Conservation (phyloP, 1,140 invertebrate species). For the Pseudomyrmex gracilis region DNA sequence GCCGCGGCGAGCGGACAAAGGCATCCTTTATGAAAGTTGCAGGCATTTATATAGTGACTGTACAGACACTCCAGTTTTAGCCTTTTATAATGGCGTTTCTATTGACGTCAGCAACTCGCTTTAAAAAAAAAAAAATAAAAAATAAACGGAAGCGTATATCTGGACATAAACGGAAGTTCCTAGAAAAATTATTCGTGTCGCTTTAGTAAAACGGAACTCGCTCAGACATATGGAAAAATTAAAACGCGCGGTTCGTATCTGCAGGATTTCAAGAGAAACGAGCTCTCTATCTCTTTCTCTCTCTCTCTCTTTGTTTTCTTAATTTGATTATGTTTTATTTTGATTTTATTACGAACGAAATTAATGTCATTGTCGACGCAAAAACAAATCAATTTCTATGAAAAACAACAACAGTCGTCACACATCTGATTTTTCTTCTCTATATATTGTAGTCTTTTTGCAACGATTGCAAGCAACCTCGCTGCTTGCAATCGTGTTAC, state of each 20-base stretch:
- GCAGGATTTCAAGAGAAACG: not conserved
- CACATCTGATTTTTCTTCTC: not conserved
- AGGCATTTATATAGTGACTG: conserved; percentile 48
- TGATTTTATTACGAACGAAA: not conserved
- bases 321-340: not conserved
- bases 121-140: not conserved
- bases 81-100: conserved; percentile 26
- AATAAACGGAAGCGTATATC: not conserved
- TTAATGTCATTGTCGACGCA: not conserved
- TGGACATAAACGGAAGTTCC: conserved; percentile 9
- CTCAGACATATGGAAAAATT: not conserved
- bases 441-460: not conserved
- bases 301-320: not conserved
- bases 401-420: not conserved
- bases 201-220: conserved; percentile 12
- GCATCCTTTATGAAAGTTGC: conserved; percentile 36
- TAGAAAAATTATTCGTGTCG: conserved; percentile 18
- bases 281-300: no score
- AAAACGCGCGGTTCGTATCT: not conserved
- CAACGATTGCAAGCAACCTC: no score
- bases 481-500: conserved; percentile 6
- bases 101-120: conserved; percentile 37
- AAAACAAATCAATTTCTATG: not conserved
- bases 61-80: conserved; percentile 37
- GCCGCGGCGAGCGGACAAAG: conserved; percentile 22